These are phyloP conservation scores for Dynastes tityus DNA, from an alignment of 2,888 invertebrate species.

Conservation along the genomic window DNA sequence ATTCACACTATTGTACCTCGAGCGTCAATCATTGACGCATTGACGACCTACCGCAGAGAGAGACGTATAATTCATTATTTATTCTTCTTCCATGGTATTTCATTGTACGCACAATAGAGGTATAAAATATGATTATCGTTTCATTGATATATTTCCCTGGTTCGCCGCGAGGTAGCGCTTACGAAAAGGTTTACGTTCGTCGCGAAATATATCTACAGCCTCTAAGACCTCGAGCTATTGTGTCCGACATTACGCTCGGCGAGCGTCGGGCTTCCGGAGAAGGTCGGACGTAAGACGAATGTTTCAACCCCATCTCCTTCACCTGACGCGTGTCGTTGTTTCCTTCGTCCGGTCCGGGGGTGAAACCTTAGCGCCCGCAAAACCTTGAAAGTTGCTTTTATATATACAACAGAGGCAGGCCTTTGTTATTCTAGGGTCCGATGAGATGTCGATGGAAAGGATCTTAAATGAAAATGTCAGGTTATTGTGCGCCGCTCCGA, in stretches of 20 bases:
- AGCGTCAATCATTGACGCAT: constrained; percentile 32
- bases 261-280: not conserved
- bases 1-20: not conserved
- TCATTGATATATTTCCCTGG: constrained; percentile 19
- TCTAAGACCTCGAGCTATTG: constrained; percentile 30
- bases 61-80: constrained; percentile 40
- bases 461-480: constrained; percentile 47
- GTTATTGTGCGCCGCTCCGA: constrained; percentile 43
- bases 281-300: constrained; percentile 44
- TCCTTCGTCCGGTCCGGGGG: constrained; percentile 10
- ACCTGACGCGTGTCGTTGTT: constrained; percentile 2
- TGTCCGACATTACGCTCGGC: constrained; percentile 31
- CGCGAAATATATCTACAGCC: constrained; percentile 1
- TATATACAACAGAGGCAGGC: constrained; percentile 28
- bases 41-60: not conserved
- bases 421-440: constrained; percentile 42
- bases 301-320: not conserved
- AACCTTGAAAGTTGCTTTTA: constrained; percentile 44
- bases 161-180: not conserved
- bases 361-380: constrained; percentile 26
- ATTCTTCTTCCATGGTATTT: constrained; percentile 17
- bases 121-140: constrained; percentile 44
- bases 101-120: constrained; percentile 28
- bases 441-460: constrained; percentile 44
- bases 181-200: constrained; percentile 30